phyloP scores from a whole-genome alignment of 2,888 invertebrate genomes.

The Rhingia campestris region DNA sequence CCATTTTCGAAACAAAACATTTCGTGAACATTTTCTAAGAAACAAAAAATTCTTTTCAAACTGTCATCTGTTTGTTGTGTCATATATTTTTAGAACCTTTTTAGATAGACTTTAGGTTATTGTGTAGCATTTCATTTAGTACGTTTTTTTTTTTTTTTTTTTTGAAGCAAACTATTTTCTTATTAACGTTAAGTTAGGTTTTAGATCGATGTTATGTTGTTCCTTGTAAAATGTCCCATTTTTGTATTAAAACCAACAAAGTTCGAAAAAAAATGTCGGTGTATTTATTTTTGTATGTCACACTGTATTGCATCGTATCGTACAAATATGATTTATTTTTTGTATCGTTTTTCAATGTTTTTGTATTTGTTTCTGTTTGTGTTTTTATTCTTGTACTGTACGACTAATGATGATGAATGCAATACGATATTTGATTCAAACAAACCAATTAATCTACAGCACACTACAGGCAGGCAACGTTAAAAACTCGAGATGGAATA shows the following conservation, averaged over 20 bases:
- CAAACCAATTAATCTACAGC: constrained; percentile 63
- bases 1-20: constrained; percentile 59
- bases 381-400: constrained; percentile 47
- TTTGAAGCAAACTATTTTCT: constrained; percentile 44
- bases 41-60: constrained; percentile 35
- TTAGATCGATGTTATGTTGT: constrained; percentile 53
- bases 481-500: constrained; percentile 16
- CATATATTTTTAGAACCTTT: constrained; percentile 33
- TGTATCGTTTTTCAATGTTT: constrained; percentile 48
- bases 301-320: constrained; percentile 65
- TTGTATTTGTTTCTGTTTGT: constrained; percentile 46
- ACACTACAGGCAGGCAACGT: constrained; percentile 48
- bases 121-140: constrained; percentile 15
- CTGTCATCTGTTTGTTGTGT: constrained; percentile 66
- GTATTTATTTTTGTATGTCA: constrained; percentile 53
- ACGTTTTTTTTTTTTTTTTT: constrained; percentile 18
- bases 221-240: constrained; percentile 50
- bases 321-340: constrained; percentile 44
- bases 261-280: constrained; percentile 25
- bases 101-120: constrained; percentile 43
- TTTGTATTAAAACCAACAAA: constrained; percentile 1
- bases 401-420: constrained; percentile 71
- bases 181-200: constrained; percentile 55
- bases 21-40: constrained; percentile 51
- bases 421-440: constrained; percentile 65